Percentiles rank a stretch among this genome's conserved stretches.
These are phyloP conservation scores for Aplysina aerophoba DNA, from an alignment of 37 sponge, comb jelly and placozoan species.

Conservation along the genomic window DNA sequence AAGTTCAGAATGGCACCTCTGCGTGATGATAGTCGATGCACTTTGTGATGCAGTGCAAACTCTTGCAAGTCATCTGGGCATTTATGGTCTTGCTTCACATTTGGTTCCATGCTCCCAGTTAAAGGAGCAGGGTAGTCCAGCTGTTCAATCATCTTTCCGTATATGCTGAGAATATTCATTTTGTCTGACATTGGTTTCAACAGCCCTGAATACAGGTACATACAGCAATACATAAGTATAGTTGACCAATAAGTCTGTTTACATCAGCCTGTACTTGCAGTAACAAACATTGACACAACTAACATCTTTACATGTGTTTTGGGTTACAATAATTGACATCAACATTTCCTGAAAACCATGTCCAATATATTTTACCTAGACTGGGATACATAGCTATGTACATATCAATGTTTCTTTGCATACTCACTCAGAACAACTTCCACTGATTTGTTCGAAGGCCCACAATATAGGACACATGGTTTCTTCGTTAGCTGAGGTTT, in stretches of 20 bases:
- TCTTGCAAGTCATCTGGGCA: background rate
- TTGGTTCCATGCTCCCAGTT: background rate
- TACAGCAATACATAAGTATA: background rate
- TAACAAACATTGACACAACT: too few relatives aligned
- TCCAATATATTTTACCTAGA: too few relatives aligned
- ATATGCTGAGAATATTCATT: constrained; percentile 41
- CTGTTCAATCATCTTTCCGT: constrained; percentile 41
- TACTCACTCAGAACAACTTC: constrained; percentile 60
- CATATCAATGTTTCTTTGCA: too few relatives aligned
- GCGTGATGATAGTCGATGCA: background rate
- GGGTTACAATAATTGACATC: too few relatives aligned
- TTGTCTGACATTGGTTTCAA: constrained; percentile 10
- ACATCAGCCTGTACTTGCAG: too few relatives aligned
- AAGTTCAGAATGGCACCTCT: background rate
- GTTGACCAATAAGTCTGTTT: too few relatives aligned
- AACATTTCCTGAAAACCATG: too few relatives aligned
- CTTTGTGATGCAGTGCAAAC: constrained; percentile 48
- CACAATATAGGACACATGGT: constrained; percentile 57
- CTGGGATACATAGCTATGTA: too few relatives aligned
- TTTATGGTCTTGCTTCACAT: background rate
- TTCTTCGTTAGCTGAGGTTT: background rate
- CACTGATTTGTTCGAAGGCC: constrained; percentile 55
- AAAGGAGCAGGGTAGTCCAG: constrained; percentile 40
- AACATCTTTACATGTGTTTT: too few relatives aligned
- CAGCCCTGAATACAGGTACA: background rate